These are phyloP conservation scores for Euglossa dilemma DNA, from an alignment of 1,140 invertebrate genomes.

Conservation along the genomic window DNA sequence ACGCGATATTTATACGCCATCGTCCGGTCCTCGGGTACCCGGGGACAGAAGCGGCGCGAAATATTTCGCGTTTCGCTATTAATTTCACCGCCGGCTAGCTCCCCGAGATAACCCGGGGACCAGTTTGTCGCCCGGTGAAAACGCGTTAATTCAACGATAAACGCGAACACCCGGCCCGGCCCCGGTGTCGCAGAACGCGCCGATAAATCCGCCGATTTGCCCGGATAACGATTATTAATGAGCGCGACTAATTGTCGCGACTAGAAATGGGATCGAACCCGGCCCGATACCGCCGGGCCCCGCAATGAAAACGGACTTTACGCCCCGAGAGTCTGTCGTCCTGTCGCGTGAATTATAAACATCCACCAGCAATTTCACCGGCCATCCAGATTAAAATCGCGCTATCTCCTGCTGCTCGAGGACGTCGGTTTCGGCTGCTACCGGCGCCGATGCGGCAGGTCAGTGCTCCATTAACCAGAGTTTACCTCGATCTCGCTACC, in stretches of 20 bases:
- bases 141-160: slow-evolving; percentile 24
- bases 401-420: too few relatives aligned
- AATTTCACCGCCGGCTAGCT: neutral
- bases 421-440: too few relatives aligned
- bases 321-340: neutral
- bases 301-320: neutral
- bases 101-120: neutral
- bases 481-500: too few relatives aligned
- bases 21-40: neutral
- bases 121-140: slow-evolving; percentile 23
- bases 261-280: neutral
- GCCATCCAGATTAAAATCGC: too few relatives aligned
- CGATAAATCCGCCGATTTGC: slow-evolving; percentile 18
- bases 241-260: slow-evolving; percentile 14
- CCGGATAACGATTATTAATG: slow-evolving; percentile 22
- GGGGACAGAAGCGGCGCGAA: neutral
- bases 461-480: too few relatives aligned
- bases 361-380: too few relatives aligned
- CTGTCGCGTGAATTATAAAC: too few relatives aligned
- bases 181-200: neutral
- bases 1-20: slow-evolving; percentile 45
- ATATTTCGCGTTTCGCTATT: slow-evolving; percentile 28
- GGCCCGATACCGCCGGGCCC: neutral
- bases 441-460: too few relatives aligned
- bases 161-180: neutral